Percentiles rank a stretch among this genome's conserved stretches.
Conservation (phyloP, 2,888 invertebrate species). For the Nudaria mundana region DNA sequence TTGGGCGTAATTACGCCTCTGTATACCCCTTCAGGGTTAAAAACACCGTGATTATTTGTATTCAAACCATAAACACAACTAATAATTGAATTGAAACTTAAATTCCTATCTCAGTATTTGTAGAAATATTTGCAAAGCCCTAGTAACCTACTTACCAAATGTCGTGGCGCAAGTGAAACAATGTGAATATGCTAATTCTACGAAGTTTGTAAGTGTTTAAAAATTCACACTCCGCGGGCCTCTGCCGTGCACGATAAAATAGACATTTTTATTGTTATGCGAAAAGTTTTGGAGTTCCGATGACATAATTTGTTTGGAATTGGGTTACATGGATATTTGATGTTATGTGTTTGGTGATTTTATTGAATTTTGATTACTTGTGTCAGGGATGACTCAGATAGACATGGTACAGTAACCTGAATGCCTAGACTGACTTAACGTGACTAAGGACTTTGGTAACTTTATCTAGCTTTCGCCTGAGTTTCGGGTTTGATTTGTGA, state of each 20-base stretch:
- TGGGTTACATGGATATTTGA: constrained; percentile 18
- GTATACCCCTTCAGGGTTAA: too few relatives aligned
- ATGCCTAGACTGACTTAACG: background rate
- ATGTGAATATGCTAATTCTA: constrained; percentile 23
- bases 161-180: constrained; percentile 8
- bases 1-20: too few relatives aligned
- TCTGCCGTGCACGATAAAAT: constrained; percentile 23
- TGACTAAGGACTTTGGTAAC: too few relatives aligned
- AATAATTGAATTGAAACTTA: too few relatives aligned
- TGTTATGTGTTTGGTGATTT: background rate
- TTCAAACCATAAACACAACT: background rate
- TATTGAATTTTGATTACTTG: background rate
- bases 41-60: background rate
- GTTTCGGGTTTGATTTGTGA: too few relatives aligned
- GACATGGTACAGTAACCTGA: background rate
- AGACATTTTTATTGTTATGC: constrained; percentile 36
- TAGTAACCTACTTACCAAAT: constrained; percentile 10
- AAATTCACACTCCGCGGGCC: constrained; percentile 20
- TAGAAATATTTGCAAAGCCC: constrained; percentile 9
- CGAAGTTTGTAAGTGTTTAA: constrained; percentile 14
- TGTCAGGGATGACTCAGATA: too few relatives aligned
- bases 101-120: background rate
- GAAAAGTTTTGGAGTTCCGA: constrained; percentile 20
- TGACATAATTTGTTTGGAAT: constrained; percentile 30
- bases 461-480: too few relatives aligned